Evolutionary conservation across 2,113 vertebrate genomes (phyloP).

Genomic region (Tonatia bakeri): DNA sequence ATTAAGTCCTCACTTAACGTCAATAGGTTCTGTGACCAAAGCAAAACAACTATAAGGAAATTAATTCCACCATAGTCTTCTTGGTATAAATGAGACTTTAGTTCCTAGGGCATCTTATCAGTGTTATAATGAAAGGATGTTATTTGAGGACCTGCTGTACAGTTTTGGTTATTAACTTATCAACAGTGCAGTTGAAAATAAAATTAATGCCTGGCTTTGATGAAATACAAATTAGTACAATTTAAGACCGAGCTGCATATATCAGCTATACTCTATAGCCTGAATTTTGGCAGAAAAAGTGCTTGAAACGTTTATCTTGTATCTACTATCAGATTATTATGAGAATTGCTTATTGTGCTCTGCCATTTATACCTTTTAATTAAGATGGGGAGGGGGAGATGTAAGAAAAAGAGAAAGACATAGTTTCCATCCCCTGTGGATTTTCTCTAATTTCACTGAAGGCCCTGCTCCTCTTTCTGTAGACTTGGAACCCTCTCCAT

Average conservation of each 20-base stretch:
- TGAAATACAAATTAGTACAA: neutral
- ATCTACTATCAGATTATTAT: neutral
- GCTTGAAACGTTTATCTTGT: neutral
- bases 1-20: neutral
- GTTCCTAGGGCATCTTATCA: neutral
- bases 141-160: neutral
- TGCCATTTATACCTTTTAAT: conserved; percentile 12
- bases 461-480: neutral
- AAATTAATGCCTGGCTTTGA: neutral
- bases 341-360: neutral
- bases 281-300: neutral
- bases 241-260: neutral
- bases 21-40: neutral
- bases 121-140: neutral
- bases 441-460: conserved; percentile 8
- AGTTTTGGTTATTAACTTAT: neutral
- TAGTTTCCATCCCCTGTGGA: neutral
- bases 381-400: neutral
- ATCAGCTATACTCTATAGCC: neutral
- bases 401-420: neutral
- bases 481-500: neutral
- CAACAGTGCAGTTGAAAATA: neutral
- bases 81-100: neutral
- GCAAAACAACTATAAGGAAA: neutral
- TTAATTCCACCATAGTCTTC: neutral